A percentile compares a stretch with the other conserved stretches of the same genome.
Evolutionary conservation across 2,113 vertebrate species (phyloP).

Genomic region (Megaceryle torquata): DNA sequence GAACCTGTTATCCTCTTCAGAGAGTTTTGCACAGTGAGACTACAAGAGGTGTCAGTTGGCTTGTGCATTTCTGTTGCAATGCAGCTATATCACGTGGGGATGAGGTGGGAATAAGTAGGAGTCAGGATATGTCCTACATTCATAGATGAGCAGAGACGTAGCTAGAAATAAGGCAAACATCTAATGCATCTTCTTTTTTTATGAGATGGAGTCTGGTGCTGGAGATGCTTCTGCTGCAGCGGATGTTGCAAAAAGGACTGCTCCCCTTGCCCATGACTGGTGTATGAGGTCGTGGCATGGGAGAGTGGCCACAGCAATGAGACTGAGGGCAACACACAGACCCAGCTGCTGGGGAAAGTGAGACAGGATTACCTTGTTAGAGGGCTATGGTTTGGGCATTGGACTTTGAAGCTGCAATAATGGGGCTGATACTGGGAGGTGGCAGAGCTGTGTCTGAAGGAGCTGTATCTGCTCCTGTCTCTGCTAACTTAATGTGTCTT

Average conservation of each 20-base stretch:
- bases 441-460: not conserved
- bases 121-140: not conserved
- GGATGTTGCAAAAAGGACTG: not conserved
- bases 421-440: not conserved
- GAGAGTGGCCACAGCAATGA: fast-evolving
- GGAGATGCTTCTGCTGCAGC: not conserved
- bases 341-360: not conserved
- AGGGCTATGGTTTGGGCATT: fast-evolving
- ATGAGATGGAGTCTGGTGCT: not conserved
- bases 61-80: not conserved
- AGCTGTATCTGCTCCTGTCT: not conserved
- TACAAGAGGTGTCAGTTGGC: not conserved
- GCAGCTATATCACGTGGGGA: not conserved
- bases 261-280: not conserved
- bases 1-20: not conserved
- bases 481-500: not conserved
- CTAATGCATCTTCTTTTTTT: not conserved
- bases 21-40: not conserved
- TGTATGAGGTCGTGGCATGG: not conserved
- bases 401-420: not conserved
- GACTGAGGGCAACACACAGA: not conserved
- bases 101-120: not conserved
- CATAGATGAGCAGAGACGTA: not conserved
- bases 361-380: not conserved
- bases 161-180: not conserved